Percentiles rank a stretch among this genome's conserved stretches.
These are phyloP conservation scores for Muntiacus muntjak DNA, from an alignment of 2,113 vertebrate genomes.

Conservation along the genomic window DNA sequence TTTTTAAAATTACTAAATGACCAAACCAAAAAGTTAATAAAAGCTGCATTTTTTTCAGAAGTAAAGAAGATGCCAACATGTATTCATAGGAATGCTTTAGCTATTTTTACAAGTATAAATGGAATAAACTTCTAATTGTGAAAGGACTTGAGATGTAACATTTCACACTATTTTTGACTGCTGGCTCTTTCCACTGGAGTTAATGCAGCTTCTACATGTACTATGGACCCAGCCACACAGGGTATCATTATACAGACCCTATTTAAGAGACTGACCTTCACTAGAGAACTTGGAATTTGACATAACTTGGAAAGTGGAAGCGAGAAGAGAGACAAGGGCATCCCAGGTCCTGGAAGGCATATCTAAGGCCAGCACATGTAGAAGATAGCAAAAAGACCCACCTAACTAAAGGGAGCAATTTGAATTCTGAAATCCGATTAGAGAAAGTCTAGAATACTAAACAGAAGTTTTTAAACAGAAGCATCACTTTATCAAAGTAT, in stretches of 20 bases:
- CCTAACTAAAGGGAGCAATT: not conserved
- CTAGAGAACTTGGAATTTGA: not conserved
- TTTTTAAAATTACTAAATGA: slow-evolving; percentile 38
- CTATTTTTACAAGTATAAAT: slow-evolving; percentile 37
- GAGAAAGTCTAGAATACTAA: not conserved
- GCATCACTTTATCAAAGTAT: slow-evolving; percentile 16
- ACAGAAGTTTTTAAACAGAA: slow-evolving; percentile 26
- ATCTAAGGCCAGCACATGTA: not conserved
- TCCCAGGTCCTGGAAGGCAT: not conserved
- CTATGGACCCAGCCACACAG: not conserved
- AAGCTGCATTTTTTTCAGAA: slow-evolving; percentile 22
- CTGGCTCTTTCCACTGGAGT: not conserved
- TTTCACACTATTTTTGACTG: slow-evolving; percentile 23
- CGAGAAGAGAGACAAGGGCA: not conserved
- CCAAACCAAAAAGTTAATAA: slow-evolving; percentile 45
- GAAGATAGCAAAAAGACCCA: not conserved
- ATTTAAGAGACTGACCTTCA: not conserved
- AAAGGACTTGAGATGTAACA: slow-evolving; percentile 6
- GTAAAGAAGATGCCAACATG: not conserved
- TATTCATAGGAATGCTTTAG: slow-evolving; percentile 9
- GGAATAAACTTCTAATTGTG: slow-evolving; percentile 34
- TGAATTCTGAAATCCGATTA: slow-evolving; percentile 16
- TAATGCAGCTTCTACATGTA: slow-evolving; percentile 3
- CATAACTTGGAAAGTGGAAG: not conserved
- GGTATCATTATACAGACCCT: not conserved